phyloP scores from a whole-genome alignment of 2,888 invertebrate species.

The Tridacna gigas region DNA sequence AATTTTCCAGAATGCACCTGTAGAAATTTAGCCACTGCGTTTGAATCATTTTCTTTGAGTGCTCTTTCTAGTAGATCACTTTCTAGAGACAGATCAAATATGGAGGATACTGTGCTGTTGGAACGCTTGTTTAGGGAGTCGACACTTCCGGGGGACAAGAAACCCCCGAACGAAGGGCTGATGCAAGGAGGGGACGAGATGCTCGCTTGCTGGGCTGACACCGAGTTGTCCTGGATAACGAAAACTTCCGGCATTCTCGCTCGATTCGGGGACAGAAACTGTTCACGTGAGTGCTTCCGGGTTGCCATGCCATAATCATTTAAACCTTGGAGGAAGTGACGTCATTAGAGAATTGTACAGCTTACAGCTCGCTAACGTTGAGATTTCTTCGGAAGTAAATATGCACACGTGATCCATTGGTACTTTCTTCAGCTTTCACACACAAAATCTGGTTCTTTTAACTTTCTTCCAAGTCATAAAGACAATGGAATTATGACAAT shows the following conservation, averaged over 20 bases:
- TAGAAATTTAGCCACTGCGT: conserved; percentile 86
- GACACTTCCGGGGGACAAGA: conserved; percentile 56
- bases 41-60: conserved; percentile 86
- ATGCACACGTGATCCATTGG: too few relatives aligned
- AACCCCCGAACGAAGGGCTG: conserved; percentile 45
- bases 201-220: conserved; percentile 7
- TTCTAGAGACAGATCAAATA: conserved; percentile 85
- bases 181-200: conserved; percentile 20
- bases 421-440: too few relatives aligned
- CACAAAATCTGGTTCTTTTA: too few relatives aligned
- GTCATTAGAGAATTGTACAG: neutral
- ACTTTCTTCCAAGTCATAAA: too few relatives aligned
- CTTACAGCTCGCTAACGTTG: too few relatives aligned
- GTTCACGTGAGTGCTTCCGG: conserved; percentile 53
- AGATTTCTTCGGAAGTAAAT: too few relatives aligned
- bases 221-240: conserved; percentile 57
- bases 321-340: neutral
- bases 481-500: too few relatives aligned
- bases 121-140: conserved; percentile 67
- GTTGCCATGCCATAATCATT: conserved; percentile 48
- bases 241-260: conserved; percentile 61
- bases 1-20: conserved; percentile 86
- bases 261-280: conserved; percentile 54
- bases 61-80: conserved; percentile 86
- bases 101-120: conserved; percentile 85